A percentile compares a stretch with the other conserved stretches of the same genome.
Evolutionary conservation across 1,140 invertebrate species (phyloP).

Genomic region (Pseudomyrmex sp.): DNA sequence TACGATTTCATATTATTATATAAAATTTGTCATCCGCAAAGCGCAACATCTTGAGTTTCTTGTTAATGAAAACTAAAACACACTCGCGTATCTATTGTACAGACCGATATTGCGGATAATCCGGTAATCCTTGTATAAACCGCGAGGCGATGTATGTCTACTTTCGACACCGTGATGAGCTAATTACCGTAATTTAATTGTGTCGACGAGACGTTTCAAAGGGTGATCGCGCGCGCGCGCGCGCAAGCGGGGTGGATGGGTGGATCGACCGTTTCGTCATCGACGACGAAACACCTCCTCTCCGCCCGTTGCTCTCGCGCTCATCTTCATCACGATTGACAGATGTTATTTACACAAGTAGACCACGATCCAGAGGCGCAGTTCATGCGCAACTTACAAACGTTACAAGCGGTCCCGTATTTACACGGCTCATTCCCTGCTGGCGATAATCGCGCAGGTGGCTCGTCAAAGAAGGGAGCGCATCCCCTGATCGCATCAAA

Average conservation of each 20-base stretch:
- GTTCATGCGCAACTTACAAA: conserved; percentile 50
- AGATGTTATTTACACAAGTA: conserved; percentile 82
- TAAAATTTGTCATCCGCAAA: no score
- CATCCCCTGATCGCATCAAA: neutral
- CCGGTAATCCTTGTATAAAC: no score
- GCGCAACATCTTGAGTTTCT: no score
- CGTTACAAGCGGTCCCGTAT: conserved; percentile 46
- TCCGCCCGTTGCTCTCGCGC: conserved; percentile 31
- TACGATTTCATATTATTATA: no score
- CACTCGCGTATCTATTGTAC: no score
- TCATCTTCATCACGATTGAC: conserved; percentile 77
- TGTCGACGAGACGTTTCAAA: conserved; percentile 43
- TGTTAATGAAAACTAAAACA: no score
- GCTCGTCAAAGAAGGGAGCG: conserved; percentile 41
- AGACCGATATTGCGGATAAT: no score
- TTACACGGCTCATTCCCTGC: conserved; percentile 46
- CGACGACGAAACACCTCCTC: neutral
- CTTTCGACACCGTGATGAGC: conserved; percentile 2
- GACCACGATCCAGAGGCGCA: conserved; percentile 56
- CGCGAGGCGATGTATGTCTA: no score
- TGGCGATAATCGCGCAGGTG: conserved; percentile 50
- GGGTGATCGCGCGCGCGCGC: conserved; percentile 45
- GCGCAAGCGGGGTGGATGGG: neutral
- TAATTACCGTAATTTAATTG: conserved; percentile 50
- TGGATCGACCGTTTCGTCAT: conserved; percentile 30